Evolutionary conservation across 2,888 invertebrate genomes (phyloP).

Genomic region (Sycophila texana): DNA sequence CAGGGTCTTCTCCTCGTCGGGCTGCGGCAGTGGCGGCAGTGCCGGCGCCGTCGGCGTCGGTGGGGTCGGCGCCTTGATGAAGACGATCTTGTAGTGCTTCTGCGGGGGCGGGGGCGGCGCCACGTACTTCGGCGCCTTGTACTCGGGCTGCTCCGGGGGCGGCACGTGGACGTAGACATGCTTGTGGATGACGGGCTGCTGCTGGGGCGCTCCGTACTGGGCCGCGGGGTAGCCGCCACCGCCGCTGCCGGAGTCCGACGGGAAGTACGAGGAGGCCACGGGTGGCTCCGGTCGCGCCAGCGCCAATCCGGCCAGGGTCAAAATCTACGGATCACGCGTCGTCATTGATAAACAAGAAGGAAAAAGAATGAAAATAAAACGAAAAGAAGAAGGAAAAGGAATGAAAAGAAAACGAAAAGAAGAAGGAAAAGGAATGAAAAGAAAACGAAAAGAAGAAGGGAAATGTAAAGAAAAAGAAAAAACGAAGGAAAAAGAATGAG

Average conservation of each 20-base stretch:
- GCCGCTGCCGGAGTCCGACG: constrained; percentile 55
- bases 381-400: too few species aligned
- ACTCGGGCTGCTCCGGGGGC: constrained; percentile 87
- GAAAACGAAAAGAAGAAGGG: background rate
- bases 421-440: too few species aligned
- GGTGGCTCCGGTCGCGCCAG: constrained; percentile 73
- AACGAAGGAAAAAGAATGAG: too few species aligned
- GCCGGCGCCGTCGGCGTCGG: constrained; percentile 77
- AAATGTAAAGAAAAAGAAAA: too few species aligned
- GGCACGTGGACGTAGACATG: constrained; percentile 95
- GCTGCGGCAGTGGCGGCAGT: constrained; percentile 81
- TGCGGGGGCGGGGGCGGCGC: constrained; percentile 79
- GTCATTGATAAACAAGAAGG: background rate
- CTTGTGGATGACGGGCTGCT: constrained; percentile 88
- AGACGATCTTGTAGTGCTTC: constrained; percentile 90
- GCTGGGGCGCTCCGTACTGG: constrained; percentile 78
- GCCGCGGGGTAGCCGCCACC: constrained; percentile 59
- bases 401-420: too few species aligned
- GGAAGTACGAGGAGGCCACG: constrained; percentile 66
- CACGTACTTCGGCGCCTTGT: constrained; percentile 81
- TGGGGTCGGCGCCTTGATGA: constrained; percentile 83
- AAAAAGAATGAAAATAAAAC: background rate
- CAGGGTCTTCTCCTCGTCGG: constrained; percentile 92
- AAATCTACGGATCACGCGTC: constrained; percentile 17
- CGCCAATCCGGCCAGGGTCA: constrained; percentile 61